Evolutionary conservation across 2,888 invertebrate species (phyloP).

Genomic region (Phania funesta): DNA sequence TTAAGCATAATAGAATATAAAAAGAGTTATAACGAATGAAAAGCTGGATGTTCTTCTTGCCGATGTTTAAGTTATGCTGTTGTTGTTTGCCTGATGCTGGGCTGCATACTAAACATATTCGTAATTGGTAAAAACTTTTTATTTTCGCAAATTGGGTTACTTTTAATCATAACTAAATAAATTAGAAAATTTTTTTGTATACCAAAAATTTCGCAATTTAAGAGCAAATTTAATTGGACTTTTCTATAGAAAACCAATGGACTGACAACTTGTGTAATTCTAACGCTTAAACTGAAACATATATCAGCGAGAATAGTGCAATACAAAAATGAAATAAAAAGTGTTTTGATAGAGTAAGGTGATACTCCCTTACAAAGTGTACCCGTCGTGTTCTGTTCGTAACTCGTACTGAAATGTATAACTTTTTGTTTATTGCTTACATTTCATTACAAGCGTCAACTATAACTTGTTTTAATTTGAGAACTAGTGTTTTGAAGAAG

Average conservation of each 20-base stretch:
- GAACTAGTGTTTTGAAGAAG: too few species aligned
- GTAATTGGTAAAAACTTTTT: constrained; percentile 37
- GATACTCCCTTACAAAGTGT: too few species aligned
- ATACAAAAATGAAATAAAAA: too few species aligned
- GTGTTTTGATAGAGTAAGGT: too few species aligned
- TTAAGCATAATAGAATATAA: constrained; percentile 6
- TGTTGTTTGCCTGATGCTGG: constrained; percentile 15
- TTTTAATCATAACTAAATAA: not conserved
- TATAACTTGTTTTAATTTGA: too few species aligned
- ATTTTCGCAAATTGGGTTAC: not conserved
- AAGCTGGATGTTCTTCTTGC: not conserved
- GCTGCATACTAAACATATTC: constrained; percentile 36
- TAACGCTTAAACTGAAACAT: too few species aligned
- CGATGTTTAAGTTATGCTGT: constrained; percentile 1
- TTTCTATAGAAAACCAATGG: not conserved
- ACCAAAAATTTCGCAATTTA: not conserved
- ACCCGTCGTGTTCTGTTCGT: too few species aligned
- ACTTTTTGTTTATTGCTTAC: too few species aligned
- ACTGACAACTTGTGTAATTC: not conserved
- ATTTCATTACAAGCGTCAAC: too few species aligned
- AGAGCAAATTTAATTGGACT: not conserved
- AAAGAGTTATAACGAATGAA: constrained; percentile 22
- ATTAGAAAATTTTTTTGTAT: not conserved
- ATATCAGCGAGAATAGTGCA: too few species aligned
- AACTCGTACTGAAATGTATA: too few species aligned